These are phyloP conservation scores for Latrodectus geometricus DNA, from an alignment of 1,140 invertebrate species.

Conservation along the genomic window DNA sequence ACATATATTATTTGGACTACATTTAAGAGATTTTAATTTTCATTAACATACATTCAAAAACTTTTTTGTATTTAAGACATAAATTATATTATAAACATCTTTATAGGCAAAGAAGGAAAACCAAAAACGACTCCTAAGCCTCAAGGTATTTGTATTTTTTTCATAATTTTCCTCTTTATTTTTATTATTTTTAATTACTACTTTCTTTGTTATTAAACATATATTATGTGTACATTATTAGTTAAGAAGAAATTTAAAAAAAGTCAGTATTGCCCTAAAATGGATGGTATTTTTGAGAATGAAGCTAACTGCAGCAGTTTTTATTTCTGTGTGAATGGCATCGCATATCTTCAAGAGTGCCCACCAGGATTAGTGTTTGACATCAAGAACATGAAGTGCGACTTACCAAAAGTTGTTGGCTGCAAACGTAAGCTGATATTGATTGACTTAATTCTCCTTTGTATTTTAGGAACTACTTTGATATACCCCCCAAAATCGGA, in stretches of 20 bases:
- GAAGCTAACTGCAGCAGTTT: conserved; percentile 48
- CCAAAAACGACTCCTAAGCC: background rate
- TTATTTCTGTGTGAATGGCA: conserved; percentile 54
- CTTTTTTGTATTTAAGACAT: no score
- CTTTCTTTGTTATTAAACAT: no score
- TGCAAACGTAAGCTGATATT: conserved; percentile 37
- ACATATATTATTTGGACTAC: no score
- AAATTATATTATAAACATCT: background rate
- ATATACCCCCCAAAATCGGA: no score
- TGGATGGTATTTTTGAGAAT: conserved; percentile 49
- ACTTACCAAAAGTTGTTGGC: conserved; percentile 36
- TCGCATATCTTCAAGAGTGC: conserved; percentile 37
- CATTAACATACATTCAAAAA: no score
- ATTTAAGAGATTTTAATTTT: no score
- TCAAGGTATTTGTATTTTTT: background rate
- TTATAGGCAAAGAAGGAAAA: background rate
- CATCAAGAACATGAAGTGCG: conserved; percentile 31
- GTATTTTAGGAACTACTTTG: no score
- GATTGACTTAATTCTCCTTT: no score
- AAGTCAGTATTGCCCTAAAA: conserved; percentile 31
- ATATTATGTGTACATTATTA: no score
- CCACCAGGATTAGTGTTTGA: conserved; percentile 43
- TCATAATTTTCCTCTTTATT: background rate
- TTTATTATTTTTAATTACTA: no score
- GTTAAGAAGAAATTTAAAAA: background rate